Base-by-base conservation (phyloP, 2,797 vertebrate genomes). In the Vespertilio murinus region DNA sequence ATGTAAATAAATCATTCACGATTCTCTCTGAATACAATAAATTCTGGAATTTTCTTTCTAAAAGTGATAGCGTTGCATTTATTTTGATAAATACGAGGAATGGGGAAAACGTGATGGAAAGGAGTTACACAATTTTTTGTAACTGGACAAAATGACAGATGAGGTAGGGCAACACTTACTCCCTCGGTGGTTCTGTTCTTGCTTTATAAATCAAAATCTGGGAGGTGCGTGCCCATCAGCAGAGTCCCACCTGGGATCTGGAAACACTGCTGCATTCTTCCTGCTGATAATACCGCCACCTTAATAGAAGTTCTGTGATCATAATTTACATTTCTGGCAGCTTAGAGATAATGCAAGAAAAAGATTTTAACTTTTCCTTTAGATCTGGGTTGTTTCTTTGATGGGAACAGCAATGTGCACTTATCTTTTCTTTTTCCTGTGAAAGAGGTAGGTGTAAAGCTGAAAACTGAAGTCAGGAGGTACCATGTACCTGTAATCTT, bases 141-240 rank as follows among this genome's bases (percentile, higher is more conserved):
- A 94, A 71, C 10, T 77, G 71, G 74, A 92, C 59, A 96, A 94
- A 97, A 80, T 3, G 20, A 95, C 83, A 94, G 94, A 94, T 71
- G 92, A 59, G 91, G 56, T 83, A n/a, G 78, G 47, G 91, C 47
- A 77, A 69, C 33, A 59, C 65, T 71, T 91, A 83, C 78, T 90
- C 77, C 40, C 47, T 75, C 74, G 42, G 56, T 73, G 79, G 97
- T 87, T 96, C 94, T 81, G 91, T 95, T 92, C 69, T 90, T 86
- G 79, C 64, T 94, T 96, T 97, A 92, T 96, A 96, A 97, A 96
- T 95, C 95, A 95, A 96, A 97, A 82, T 88, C 95, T 0, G 0
- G 17, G 67, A 78, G 81, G 9, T 74, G 86, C 75, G 20, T 82
- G 59, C 59, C 74, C 81, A 10, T 23, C 52, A 81, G 54, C 65